phyloP scores from a whole-genome alignment of 1,140 invertebrate species.

The Eumaeus atala region DNA sequence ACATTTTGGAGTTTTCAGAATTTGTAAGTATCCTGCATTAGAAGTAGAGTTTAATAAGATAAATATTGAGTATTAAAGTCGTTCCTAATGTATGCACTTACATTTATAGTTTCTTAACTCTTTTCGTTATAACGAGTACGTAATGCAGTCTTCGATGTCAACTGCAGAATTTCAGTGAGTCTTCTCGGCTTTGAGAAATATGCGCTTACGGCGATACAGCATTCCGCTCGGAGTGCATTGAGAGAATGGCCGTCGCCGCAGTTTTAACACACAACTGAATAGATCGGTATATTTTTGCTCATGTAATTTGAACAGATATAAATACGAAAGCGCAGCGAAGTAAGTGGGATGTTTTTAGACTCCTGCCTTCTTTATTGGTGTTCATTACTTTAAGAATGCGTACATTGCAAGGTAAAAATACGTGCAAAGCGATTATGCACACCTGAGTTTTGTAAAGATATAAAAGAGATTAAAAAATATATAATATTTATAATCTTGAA shows the following conservation, averaged over 20 bases:
- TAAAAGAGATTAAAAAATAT: too few relatives aligned
- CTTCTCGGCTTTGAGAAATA: not conserved
- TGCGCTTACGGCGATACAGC: not conserved
- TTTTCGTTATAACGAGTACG: too few relatives aligned
- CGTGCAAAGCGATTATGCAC: too few relatives aligned
- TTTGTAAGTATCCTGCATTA: too few relatives aligned
- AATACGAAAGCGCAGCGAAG: not conserved
- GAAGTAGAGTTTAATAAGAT: too few relatives aligned
- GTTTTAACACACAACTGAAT: slow-evolving; percentile 4
- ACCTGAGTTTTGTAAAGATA: too few relatives aligned
- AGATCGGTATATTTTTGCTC: not conserved
- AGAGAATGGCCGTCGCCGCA: slow-evolving; percentile 1
- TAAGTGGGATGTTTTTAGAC: not conserved
- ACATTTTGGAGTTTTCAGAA: too few relatives aligned
- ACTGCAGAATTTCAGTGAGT: not conserved
- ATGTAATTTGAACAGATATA: not conserved
- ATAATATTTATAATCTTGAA: not conserved
- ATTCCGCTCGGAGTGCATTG: not conserved
- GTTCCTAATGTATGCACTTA: too few relatives aligned
- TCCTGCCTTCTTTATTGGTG: not conserved
- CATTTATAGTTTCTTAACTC: too few relatives aligned
- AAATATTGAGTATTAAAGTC: too few relatives aligned
- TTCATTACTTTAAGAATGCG: too few relatives aligned
- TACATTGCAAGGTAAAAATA: too few relatives aligned
- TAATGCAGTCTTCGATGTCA: not conserved